Evolutionary conservation across 2,113 vertebrate species (phyloP).

Genomic region (Abramis brama): DNA sequence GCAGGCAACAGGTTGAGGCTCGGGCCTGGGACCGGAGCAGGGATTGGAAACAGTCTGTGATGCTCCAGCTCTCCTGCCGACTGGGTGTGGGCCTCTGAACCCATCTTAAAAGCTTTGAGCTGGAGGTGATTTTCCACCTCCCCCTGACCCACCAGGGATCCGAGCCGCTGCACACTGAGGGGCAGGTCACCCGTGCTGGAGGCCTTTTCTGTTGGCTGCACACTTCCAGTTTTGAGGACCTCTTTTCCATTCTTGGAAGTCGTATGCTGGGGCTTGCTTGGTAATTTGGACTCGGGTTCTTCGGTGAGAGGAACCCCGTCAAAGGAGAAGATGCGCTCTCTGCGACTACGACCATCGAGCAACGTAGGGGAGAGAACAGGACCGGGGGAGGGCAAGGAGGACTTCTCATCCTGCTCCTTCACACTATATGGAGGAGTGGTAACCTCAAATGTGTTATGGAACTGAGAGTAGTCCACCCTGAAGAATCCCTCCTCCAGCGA

Average conservation of each 20-base stretch:
- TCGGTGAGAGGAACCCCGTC: conserved; percentile 72
- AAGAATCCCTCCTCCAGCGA: conserved; percentile 91
- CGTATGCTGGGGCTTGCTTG: conserved; percentile 83
- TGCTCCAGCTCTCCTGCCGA: conserved; percentile 62
- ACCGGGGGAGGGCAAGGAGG: conserved; percentile 70
- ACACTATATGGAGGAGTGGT: conserved; percentile 84
- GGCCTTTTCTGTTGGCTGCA: conserved; percentile 73
- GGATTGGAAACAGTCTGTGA: conserved; percentile 62
- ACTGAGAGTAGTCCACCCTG: conserved; percentile 88
- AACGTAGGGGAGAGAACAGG: conserved; percentile 66
- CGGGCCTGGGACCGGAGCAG: conserved; percentile 48
- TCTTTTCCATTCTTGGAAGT: conserved; percentile 77
- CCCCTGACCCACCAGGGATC: conserved; percentile 72
- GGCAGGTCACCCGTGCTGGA: conserved; percentile 81
- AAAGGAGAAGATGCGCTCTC: conserved; percentile 77
- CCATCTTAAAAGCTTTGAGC: conserved; percentile 72
- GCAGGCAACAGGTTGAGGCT: conserved; percentile 57
- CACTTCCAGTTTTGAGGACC: conserved; percentile 69
- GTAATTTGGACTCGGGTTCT: conserved; percentile 72
- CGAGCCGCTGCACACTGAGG: conserved; percentile 75
- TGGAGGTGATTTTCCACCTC: conserved; percentile 73
- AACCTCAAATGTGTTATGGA: conserved; percentile 87
- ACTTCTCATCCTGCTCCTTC: conserved; percentile 86
- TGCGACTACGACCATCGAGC: conserved; percentile 61
- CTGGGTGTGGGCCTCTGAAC: conserved; percentile 66